A percentile compares a stretch with the other conserved stretches of the same genome.
Evolutionary conservation across 2,113 vertebrate species (phyloP).

Genomic region (Python bivittatus): DNA sequence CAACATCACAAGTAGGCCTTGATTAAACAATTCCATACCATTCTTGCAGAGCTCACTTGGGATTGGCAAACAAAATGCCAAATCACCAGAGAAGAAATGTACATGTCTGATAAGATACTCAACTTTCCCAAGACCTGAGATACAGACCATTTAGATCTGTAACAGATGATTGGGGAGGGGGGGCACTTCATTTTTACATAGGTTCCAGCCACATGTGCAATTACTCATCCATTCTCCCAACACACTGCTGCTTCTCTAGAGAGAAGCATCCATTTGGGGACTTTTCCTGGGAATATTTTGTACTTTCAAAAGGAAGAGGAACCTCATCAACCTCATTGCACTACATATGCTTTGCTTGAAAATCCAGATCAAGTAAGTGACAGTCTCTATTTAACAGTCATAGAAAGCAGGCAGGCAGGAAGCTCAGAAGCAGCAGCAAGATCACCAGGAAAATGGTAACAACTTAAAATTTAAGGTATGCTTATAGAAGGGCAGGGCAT

Average conservation of each 20-base stretch:
- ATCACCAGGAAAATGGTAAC: background rate
- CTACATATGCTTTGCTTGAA: background rate
- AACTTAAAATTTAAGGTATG: background rate
- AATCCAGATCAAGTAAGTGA: background rate
- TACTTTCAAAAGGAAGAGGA: background rate
- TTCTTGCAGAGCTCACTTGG: background rate
- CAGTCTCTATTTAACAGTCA: background rate
- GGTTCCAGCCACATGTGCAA: background rate
- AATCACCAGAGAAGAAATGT: rapidly evolving
- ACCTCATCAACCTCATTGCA: background rate
- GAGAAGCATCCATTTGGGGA: background rate
- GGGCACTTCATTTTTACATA: background rate
- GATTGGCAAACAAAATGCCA: background rate
- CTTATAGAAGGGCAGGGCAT: no score
- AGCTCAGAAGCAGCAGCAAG: background rate
- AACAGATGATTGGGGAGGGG: background rate
- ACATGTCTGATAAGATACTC: conserved; percentile 5
- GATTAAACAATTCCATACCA: background rate
- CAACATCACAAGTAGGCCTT: background rate
- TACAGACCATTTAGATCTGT: background rate
- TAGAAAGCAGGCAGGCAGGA: background rate
- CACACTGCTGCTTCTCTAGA: background rate
- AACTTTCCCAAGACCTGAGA: background rate
- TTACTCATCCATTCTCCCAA: background rate
- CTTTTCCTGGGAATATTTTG: background rate